Conservation (phyloP, 2,888 invertebrate species). For the Sphaerophoria rueppellii region DNA sequence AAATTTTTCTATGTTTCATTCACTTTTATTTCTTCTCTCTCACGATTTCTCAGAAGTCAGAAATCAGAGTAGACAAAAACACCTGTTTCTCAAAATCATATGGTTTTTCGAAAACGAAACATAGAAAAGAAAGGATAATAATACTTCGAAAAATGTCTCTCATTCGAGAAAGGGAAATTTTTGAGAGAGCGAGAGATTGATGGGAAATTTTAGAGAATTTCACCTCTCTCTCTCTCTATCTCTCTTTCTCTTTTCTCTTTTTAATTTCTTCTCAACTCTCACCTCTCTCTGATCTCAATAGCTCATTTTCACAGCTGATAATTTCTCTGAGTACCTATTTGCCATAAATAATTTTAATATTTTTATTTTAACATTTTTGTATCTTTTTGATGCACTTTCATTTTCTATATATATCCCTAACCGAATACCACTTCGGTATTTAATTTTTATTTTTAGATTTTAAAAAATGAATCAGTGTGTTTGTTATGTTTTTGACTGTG, state of each 20-base stretch:
- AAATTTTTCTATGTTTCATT: background rate
- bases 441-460: slow-evolving; percentile 10
- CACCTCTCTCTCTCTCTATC: background rate
- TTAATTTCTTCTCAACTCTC: background rate
- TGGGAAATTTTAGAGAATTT: background rate
- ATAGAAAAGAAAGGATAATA: background rate
- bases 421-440: slow-evolving; percentile 50
- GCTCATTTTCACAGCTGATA: slow-evolving; percentile 7
- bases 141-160: slow-evolving; percentile 9
- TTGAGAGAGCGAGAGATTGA: background rate
- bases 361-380: background rate
- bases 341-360: background rate
- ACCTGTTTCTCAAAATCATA: slow-evolving; percentile 5
- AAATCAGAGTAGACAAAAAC: background rate
- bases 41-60: background rate
- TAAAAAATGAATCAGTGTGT: slow-evolving; percentile 54
- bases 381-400: slow-evolving; percentile 50
- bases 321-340: background rate
- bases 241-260: background rate
- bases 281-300: background rate
- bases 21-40: background rate
- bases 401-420: slow-evolving; percentile 61
- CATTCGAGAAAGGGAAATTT: slow-evolving; percentile 18
- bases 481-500: slow-evolving; percentile 21
- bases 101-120: slow-evolving; percentile 8